Evolutionary conservation across 2,113 vertebrate species (phyloP).

Genomic region (Oncorhynchus kisutch): DNA sequence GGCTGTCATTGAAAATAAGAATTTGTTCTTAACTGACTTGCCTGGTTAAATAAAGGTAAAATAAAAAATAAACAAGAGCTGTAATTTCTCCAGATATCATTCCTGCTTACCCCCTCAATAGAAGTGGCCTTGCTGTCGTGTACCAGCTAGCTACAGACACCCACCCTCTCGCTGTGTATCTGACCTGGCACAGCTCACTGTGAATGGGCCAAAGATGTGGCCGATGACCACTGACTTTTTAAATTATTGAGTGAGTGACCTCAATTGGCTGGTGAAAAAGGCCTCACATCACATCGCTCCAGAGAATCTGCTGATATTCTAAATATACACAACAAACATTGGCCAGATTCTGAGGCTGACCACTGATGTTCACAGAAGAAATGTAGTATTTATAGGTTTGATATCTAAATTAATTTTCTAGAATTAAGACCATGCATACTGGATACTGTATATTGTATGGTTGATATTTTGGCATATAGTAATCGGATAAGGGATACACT

Average conservation of each 20-base stretch:
- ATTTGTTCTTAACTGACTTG: too few relatives aligned
- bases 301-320: slow-evolving; percentile 30
- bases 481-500: too few relatives aligned
- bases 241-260: slow-evolving; percentile 75
- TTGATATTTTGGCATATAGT: too few relatives aligned
- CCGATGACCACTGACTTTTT: slow-evolving; percentile 70
- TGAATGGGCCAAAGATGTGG: slow-evolving; percentile 48
- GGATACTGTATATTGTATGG: too few relatives aligned
- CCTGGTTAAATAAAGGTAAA: too few relatives aligned
- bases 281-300: slow-evolving; percentile 21
- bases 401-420: too few relatives aligned
- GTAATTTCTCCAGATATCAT: too few relatives aligned
- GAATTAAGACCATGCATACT: too few relatives aligned
- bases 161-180: slow-evolving; percentile 30
- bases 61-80: too few relatives aligned
- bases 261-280: slow-evolving; percentile 65
- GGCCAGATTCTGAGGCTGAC: background rate
- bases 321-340: slow-evolving; percentile 30
- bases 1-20: too few relatives aligned
- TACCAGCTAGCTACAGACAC: slow-evolving; percentile 1
- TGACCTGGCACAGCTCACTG: slow-evolving; percentile 27
- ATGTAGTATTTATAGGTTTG: too few relatives aligned
- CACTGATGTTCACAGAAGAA: background rate
- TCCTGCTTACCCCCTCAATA: background rate
- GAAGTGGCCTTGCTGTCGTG: background rate